Evolutionary conservation across 2,113 vertebrate species (phyloP).

Genomic region (Cynoglossus semilaevis): DNA sequence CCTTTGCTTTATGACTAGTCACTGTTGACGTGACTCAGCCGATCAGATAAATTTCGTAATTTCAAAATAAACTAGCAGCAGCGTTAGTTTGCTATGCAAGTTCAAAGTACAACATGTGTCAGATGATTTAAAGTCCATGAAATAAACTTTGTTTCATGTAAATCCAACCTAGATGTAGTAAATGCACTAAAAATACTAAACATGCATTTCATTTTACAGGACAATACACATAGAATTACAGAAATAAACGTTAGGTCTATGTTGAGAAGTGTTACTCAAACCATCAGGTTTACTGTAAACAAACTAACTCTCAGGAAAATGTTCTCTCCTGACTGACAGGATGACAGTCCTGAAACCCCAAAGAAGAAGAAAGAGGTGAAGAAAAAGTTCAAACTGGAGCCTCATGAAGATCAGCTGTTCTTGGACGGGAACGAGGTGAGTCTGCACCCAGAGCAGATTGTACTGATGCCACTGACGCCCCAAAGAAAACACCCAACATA

Average conservation of each 20-base stretch:
- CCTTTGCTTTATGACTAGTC: conserved; percentile 1
- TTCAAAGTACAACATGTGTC: conserved; percentile 6
- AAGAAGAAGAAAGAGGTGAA: conserved; percentile 98
- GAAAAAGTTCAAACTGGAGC: conserved; percentile 98
- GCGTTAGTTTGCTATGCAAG: conserved; percentile 5
- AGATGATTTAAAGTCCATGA: conserved; percentile 6
- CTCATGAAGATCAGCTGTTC: conserved; percentile 95
- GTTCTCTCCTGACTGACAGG: conserved; percentile 68
- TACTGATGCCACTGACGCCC: background rate
- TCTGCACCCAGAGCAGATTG: background rate
- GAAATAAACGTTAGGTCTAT: too few species aligned
- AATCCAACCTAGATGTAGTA: too few species aligned
- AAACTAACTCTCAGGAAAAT: background rate
- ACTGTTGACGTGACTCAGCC: background rate
- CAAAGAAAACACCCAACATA: fast-evolving
- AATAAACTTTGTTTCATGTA: background rate
- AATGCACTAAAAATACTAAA: too few species aligned
- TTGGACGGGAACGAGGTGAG: conserved; percentile 95
- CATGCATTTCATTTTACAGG: too few species aligned
- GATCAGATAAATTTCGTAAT: background rate
- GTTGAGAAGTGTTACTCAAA: too few species aligned
- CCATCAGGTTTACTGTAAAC: too few species aligned
- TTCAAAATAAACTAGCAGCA: background rate
- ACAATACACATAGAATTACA: too few species aligned
- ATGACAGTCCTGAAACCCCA: conserved; percentile 91